Evolutionary conservation across 2,113 vertebrate species (phyloP), one percentile per base, ranked within the genome.

Genomic region (Xiphorhynchus elegans): DNA sequence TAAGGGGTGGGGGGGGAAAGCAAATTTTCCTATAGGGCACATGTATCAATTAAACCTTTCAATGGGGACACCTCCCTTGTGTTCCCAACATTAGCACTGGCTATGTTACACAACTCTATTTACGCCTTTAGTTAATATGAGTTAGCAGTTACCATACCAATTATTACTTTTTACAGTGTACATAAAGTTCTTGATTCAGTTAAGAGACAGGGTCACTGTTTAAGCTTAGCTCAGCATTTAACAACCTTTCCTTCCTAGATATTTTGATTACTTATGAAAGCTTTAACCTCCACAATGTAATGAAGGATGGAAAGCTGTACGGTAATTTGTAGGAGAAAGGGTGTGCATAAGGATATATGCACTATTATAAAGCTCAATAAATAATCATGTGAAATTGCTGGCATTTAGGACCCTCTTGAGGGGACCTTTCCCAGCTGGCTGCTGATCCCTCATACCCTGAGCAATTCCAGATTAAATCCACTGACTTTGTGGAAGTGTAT

Each of bases 151-250:
- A 96, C 90, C 88, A 95, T 90, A 90, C 91, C 68, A 96, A 97
- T 98, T 96, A 97, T 93, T 97, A 63, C 83, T 95, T 97, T 98
- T 97, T 97, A 97, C 11, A 52, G 96, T 88, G 75, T 77, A 77
- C 88, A 93, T 97, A 95, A 97, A 97, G 94, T 76, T 92, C 78
- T 89, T 79, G 88, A 84, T 95, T 91, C 90, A 90, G 87, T 95
- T 90, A 88, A 95, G 86, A 96, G 94, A 96, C 73, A 79, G 66
- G 95, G 97, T 97, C 96, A 96, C 67, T 73, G 83, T 95, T 97
- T 85, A 94, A 93, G 96, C 92, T 97, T 95, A 96, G 90, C 93
- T 97, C 89, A 96, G 97, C 91, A 85, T 94, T 93, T 95, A 96
- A 94, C 83, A 97, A 96, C 90, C 95, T 93, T 93, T 79, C 62